These are phyloP conservation scores for Kryptopterus vitreolus DNA, from an alignment of 2,797 vertebrate genomes.

Conservation along the genomic window DNA sequence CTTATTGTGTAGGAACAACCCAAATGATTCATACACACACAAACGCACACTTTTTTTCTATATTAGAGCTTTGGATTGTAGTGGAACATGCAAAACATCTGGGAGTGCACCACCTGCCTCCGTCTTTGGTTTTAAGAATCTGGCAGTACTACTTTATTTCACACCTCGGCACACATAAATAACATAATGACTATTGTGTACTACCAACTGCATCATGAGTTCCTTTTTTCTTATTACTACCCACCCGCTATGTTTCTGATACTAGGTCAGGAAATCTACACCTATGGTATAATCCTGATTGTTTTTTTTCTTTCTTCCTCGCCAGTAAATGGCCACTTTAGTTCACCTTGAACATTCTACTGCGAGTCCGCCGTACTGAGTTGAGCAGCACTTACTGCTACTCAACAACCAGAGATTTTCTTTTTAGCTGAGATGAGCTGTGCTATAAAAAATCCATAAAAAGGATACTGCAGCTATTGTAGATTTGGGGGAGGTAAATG, in stretches of 20 bases:
- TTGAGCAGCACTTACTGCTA: not conserved
- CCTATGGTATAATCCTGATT: not conserved
- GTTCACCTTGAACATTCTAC: conserved; percentile 23
- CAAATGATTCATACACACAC: no score
- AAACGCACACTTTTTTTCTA: not conserved
- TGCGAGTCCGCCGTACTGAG: not conserved
- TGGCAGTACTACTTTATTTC: not conserved
- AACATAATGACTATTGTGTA: not conserved
- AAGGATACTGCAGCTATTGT: conserved; percentile 32
- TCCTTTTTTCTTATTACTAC: not conserved
- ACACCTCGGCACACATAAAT: not conserved
- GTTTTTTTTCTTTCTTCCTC: not conserved
- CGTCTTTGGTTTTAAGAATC: not conserved
- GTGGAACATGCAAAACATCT: no score
- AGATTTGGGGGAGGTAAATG: conserved; percentile 33
- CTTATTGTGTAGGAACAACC: no score
- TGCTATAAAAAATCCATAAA: conserved; percentile 37
- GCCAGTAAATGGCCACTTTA: not conserved
- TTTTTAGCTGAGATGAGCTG: conserved; percentile 30
- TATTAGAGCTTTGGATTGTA: not conserved
- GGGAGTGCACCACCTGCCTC: not conserved
- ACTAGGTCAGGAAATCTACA: not conserved
- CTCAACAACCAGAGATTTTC: conserved; percentile 33
- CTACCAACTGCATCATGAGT: not conserved
- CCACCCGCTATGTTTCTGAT: not conserved